Evolutionary conservation across 2,113 vertebrate species (phyloP), one percentile per base, ranked within the genome.

Genomic region (Nyctibius bracteatus): DNA sequence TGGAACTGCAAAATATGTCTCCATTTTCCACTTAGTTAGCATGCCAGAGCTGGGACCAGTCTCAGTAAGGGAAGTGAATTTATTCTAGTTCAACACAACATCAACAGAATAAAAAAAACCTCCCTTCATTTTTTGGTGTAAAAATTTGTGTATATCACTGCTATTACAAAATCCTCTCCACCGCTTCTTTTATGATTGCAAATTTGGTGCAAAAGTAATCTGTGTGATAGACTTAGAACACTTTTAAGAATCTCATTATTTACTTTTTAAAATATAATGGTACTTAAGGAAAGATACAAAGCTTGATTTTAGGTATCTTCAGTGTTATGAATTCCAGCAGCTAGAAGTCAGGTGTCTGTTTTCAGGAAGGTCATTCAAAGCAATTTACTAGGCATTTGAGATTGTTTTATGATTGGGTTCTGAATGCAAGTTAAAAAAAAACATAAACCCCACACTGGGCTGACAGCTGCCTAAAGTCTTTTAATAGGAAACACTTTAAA

Each of bases 371-470:
- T 39, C 16, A 6, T 47, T 70, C 23, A 47, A 61, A 90, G 31
- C 18, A 44, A 25, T 91, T 75, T 59, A 33, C 4, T 49, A 13
- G 6, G 22, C 33, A 47, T 57, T 81, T 81, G n/a, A 71, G 7
- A 21, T 61, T 37, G 8, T 86, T 86, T 9, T 79, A 5, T 77
- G 35, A 14, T 54, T 61, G 41, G 20, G 5, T 49, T 66, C 58
- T 72, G 46, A 72, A 72, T 47, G 14, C 10, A 30, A 41, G 31
- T 58, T 17, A 25, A 41, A 52, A 59, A 27, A 13, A 46, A 39
- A 25, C n/a, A 59, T 49, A 30, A 27, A 75, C 25, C 39, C 6
- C 0, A 2, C 5, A 6, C 2, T 70, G n/a, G 15, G 22, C n/a
- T 3, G 1, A 24, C 37, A 39, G 52, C 20, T 87, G 39, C 49